Evolutionary conservation across 1,140 invertebrate species (phyloP), one percentile per base, ranked within the genome.

Genomic region (Drosophila santomea): DNA sequence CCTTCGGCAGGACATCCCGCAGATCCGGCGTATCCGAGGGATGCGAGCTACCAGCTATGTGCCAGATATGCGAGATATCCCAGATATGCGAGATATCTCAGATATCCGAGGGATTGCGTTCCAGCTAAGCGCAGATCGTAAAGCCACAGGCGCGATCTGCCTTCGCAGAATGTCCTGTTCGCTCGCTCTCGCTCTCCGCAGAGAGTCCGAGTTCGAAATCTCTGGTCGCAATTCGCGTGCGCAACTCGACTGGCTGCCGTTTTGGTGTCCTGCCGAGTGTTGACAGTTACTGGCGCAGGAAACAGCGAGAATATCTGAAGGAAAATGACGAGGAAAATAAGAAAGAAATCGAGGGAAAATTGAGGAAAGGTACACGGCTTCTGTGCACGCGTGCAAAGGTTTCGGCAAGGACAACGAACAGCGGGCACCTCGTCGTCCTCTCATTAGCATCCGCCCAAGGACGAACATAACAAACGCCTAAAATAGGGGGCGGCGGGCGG

Each of bases 311-410:
- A 51, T 23, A 38, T 17, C 20, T 32, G 17, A 25, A 15, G 59
- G 63, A 68, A 67, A 64, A 20, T 11, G 10, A 6, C 10, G 8
- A 36, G 36, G 17, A 32, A 51, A 63, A 36, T 8, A n/a, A 35
- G 45, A 38, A 55, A 35, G 57, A 60, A 39, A 17, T 36, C 14
- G 35, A 72, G 48, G 14, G 63, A 15, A 63, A 5, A 20, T 15
- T 17, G 6, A 20, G 10, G 4, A 12, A 15, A 23, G 41, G 35
- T 44, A 25, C 56, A 72, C 3, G 28, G 85, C 84, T 90, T 88
- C 84, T 48, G 84, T 88, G 84, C 85, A 88, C 85, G 80, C 85
- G 57, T 20, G 14, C 48, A 73, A 81, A 81, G 74, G 81, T 67
- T 52, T 63, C 28, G 35, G 71, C 59, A 74, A 90, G 82, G 82